A percentile compares a stretch with the other conserved stretches of the same genome.
These are phyloP conservation scores for Ostrea denselamellosa DNA, from an alignment of 1,140 invertebrate genomes.

Conservation along the genomic window DNA sequence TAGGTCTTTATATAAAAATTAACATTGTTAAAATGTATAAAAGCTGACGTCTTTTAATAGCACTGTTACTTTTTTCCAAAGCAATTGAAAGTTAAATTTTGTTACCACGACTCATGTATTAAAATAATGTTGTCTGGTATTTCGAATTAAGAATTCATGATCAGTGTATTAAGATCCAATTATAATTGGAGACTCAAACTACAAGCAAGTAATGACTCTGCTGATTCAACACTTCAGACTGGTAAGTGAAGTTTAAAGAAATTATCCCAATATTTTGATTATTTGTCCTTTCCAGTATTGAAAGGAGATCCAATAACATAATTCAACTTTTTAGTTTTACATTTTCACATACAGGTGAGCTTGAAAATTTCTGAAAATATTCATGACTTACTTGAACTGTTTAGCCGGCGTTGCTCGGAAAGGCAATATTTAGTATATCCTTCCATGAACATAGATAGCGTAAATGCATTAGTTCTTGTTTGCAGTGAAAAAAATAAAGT, in stretches of 20 bases:
- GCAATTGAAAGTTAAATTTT: neutral
- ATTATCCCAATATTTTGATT: neutral
- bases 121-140: neutral
- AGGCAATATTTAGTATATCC: constrained; percentile 36
- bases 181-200: neutral
- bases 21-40: neutral
- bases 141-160: neutral
- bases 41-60: neutral
- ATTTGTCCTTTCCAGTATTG: neutral
- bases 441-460: constrained; percentile 33
- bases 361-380: neutral
- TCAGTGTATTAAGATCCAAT: neutral
- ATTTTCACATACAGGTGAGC: neutral
- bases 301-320: neutral
- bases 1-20: neutral
- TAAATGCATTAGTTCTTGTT: constrained; percentile 11
- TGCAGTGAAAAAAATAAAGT: neutral
- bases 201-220: neutral
- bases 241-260: neutral
- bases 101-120: neutral
- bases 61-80: neutral
- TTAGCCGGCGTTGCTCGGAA: constrained; percentile 15
- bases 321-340: neutral
- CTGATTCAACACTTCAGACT: neutral
- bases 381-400: constrained; percentile 1